A percentile compares a stretch with the other conserved stretches of the same genome.
Conservation (phyloP, 1,140 invertebrate species). For the Leptinotarsa lineolata region DNA sequence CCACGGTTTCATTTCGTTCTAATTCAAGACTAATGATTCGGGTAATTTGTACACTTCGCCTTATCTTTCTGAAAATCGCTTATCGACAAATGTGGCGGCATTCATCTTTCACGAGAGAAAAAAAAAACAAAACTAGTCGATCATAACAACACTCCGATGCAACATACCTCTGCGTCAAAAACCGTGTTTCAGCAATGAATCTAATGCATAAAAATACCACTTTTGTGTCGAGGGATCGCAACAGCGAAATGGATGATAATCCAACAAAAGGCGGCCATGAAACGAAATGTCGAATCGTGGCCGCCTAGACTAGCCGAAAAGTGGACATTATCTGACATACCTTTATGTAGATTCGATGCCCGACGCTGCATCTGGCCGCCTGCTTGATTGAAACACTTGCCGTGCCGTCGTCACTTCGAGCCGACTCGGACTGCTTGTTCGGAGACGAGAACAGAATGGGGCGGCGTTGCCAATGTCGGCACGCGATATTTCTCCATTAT, state of each 20-base stretch:
- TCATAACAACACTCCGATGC: too few species aligned
- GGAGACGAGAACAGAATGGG: neutral
- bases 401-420: neutral
- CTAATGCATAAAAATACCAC: neutral
- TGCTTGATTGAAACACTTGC: neutral
- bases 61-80: too few species aligned
- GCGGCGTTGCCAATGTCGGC: neutral
- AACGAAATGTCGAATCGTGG: neutral
- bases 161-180: too few species aligned
- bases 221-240: neutral
- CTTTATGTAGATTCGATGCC: constrained; percentile 55
- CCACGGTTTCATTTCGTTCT: too few species aligned
- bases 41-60: too few species aligned
- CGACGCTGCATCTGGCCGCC: constrained; percentile 48
- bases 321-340: constrained; percentile 43
- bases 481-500: neutral
- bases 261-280: constrained; percentile 12
- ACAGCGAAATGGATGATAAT: constrained; percentile 18
- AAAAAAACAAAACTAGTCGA: too few species aligned
- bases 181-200: neutral
- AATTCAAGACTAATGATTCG: too few species aligned
- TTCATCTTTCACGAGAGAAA: too few species aligned
- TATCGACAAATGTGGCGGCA: too few species aligned
- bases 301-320: neutral
- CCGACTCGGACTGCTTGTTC: neutral